These are phyloP conservation scores for Pygocentrus nattereri DNA, from an alignment of 2,797 vertebrate genomes.

Conservation along the genomic window DNA sequence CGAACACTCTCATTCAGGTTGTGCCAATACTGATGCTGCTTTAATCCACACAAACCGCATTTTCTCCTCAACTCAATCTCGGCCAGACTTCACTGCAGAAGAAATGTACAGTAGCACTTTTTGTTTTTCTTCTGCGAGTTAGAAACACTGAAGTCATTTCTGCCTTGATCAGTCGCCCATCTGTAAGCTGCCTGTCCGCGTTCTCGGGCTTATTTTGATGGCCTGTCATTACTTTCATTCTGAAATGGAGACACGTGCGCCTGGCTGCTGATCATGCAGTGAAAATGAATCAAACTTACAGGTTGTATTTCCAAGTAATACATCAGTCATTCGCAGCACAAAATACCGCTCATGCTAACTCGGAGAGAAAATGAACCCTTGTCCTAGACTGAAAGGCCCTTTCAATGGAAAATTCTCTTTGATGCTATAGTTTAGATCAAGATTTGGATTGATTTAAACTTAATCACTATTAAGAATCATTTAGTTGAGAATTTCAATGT, in stretches of 20 bases:
- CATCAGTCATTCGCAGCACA: conserved; percentile 58
- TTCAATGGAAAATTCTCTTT: conserved; percentile 3
- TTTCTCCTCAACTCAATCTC: conserved; percentile 59
- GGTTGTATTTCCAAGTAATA: conserved; percentile 63
- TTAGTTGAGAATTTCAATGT: neutral
- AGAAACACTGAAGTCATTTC: conserved; percentile 67
- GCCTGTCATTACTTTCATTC: conserved; percentile 61
- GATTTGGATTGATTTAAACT: neutral
- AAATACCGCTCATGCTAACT: conserved; percentile 24
- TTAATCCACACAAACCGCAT: conserved; percentile 37
- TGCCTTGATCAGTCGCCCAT: conserved; percentile 76
- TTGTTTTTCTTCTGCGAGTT: conserved; percentile 52
- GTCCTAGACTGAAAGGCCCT: conserved; percentile 23
- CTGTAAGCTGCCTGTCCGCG: conserved; percentile 48
- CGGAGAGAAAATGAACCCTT: conserved; percentile 31
- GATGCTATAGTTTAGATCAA: neutral
- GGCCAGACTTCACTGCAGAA: conserved; percentile 55
- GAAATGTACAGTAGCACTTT: conserved; percentile 39
- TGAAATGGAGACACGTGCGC: conserved; percentile 52
- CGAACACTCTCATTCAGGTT: conserved; percentile 25
- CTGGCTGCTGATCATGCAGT: conserved; percentile 20
- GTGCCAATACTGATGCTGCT: conserved; percentile 59
- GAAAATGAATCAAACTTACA: conserved; percentile 57
- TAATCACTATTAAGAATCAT: neutral
- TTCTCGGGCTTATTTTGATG: conserved; percentile 61